A percentile compares a stretch with the other conserved stretches of the same genome.
These are phyloP conservation scores for Thryonomys swinderianus DNA, from an alignment of 2,113 vertebrate species.

Conservation along the genomic window DNA sequence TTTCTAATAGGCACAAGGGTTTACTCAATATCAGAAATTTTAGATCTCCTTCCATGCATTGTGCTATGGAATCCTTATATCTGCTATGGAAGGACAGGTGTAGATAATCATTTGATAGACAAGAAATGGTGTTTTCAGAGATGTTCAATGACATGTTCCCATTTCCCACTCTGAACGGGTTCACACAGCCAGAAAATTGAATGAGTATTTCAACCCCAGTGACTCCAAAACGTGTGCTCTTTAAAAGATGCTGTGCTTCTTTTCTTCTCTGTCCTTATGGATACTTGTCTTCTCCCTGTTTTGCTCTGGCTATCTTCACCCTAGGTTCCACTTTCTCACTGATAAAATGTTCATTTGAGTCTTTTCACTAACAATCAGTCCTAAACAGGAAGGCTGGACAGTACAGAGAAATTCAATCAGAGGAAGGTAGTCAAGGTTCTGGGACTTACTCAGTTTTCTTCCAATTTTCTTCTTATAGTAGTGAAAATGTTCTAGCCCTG, in stretches of 20 bases:
- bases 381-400: background rate
- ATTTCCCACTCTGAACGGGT: background rate
- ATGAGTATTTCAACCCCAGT: background rate
- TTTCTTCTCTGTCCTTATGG: background rate
- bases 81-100: background rate
- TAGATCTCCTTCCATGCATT: background rate
- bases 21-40: background rate
- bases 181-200: background rate
- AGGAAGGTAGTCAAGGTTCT: background rate
- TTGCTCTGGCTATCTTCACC: background rate
- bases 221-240: background rate
- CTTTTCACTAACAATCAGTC: background rate
- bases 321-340: background rate
- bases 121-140: background rate
- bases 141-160: background rate
- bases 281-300: background rate
- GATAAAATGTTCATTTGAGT: constrained; percentile 1
- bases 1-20: background rate
- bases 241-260: background rate
- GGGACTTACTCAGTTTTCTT: background rate
- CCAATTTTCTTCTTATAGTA: background rate
- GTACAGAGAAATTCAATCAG: background rate
- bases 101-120: background rate
- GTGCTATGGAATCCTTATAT: background rate
- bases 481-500: background rate